These are phyloP conservation scores for Meghimatium bilineatum DNA, from an alignment of 2,888 invertebrate genomes.

Conservation along the genomic window DNA sequence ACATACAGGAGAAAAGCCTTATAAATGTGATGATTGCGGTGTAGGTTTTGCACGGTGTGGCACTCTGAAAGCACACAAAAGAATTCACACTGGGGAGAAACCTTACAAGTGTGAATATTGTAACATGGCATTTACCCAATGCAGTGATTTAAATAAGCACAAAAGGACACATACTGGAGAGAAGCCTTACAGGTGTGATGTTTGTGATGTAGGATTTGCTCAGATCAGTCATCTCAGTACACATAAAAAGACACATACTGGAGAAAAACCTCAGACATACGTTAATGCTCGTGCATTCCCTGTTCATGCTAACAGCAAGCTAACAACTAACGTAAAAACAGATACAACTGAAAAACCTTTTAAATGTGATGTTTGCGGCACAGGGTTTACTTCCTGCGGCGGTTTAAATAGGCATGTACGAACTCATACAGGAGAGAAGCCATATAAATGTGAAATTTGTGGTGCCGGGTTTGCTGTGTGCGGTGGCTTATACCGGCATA, in stretches of 20 bases:
- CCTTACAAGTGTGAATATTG: conserved; percentile 16
- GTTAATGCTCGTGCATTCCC: not conserved
- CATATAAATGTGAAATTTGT: conserved; percentile 7
- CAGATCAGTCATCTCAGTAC: not conserved
- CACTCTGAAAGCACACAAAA: not conserved
- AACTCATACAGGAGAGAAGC: conserved; percentile 20
- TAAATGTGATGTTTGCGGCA: not conserved
- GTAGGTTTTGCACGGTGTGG: not conserved
- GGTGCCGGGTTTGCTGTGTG: not conserved
- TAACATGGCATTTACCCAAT: not conserved
- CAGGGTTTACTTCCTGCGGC: not conserved
- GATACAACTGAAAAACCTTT: not conserved
- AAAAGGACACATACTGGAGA: not conserved
- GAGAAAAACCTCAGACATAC: not conserved
- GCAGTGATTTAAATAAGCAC: not conserved
- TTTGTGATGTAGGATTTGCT: not conserved
- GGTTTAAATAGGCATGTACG: not conserved
- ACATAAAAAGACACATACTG: not conserved
- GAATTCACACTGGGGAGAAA: not conserved
- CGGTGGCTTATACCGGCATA: not conserved
- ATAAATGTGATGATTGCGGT: not conserved
- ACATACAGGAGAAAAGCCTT: conserved; percentile 20
- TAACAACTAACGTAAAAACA: not conserved
- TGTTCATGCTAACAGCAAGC: not conserved
- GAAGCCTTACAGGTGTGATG: not conserved